Base-by-base conservation (phyloP, 2,797 vertebrate genomes). In the Rallus crepitans region DNA sequence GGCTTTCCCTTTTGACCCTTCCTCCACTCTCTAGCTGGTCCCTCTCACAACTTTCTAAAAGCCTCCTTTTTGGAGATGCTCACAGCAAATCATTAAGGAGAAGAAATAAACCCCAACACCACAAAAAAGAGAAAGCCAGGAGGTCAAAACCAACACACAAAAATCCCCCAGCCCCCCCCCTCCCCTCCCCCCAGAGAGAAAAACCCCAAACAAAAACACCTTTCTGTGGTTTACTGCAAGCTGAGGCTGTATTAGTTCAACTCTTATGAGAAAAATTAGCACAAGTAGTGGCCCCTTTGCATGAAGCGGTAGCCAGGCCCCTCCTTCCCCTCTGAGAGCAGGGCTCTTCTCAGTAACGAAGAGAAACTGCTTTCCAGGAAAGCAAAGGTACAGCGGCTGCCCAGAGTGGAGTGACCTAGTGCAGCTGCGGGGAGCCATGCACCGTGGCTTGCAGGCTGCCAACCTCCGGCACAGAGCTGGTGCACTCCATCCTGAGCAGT, bases 331-430 rank as follows among this genome's bases (percentile, higher is more conserved):
- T 79, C 56, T 1, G 9, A 56, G 87, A 87, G 76, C 76, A 50
- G 69, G 33, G 70, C 79, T 93, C 57, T 96, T 97, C 96, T 93
- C 70, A 94, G 93, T 96, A 96, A 80, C 0, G 10, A 78, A 80
- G 65, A 82, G 85, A 91, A 92, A 48, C 37, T 90, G 91, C 96
- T 96, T 97, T 97, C 96, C 97, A 96, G 95, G 96, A 97, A 97
- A 96, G 73, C 3, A 2, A 76, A 87, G 93, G 69, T 87, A 69
- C 82, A 68, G 48, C 17, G 53, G 64, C 92, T 92, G 64, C 92
- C 80, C 83, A 4, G 66, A 73, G 66, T 28, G 5, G 30, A 48
- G 89, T 80, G 89, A 72, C 87, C 84, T 33, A 33, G 86, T 3
- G 7, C 12, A 0, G 75, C 83, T 69, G 77, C 2, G 6, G 35